These are phyloP conservation scores for Dreissena polymorpha DNA, from an alignment of 1,140 invertebrate genomes.

Conservation along the genomic window DNA sequence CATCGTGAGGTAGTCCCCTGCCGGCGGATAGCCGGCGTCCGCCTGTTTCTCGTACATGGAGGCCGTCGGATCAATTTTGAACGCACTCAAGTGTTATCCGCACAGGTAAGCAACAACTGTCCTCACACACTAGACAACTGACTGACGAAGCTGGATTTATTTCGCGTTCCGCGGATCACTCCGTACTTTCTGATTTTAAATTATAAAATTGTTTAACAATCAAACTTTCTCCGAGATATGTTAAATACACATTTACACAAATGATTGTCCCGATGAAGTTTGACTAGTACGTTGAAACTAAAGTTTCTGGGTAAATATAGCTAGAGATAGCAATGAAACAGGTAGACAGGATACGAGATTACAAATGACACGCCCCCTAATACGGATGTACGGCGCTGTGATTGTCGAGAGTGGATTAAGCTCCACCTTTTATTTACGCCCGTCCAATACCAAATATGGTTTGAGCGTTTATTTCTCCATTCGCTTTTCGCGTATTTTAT, in stretches of 20 bases:
- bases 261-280: slow-evolving; percentile 49
- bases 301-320: slow-evolving; percentile 55
- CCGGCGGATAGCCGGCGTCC: slow-evolving; percentile 62
- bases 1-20: slow-evolving; percentile 67
- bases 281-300: slow-evolving; percentile 50
- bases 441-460: slow-evolving; percentile 39
- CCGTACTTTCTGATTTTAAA: too few species aligned
- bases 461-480: background rate
- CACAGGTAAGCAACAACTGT: too few species aligned
- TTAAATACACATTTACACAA: slow-evolving; percentile 31
- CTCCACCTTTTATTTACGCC: slow-evolving; percentile 45
- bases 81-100: too few species aligned
- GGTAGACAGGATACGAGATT: slow-evolving; percentile 43
- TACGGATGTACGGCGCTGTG: background rate
- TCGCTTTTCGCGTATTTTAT: background rate
- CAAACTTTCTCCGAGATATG: background rate
- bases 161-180: too few species aligned
- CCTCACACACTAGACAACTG: too few species aligned
- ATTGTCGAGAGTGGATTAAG: slow-evolving; percentile 13
- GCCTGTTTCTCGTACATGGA: slow-evolving; percentile 66
- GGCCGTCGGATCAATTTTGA: slow-evolving; percentile 9
- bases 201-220: too few species aligned
- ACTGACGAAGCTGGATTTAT: too few species aligned
- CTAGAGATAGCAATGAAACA: slow-evolving; percentile 52
- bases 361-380: slow-evolving; percentile 18